Conservation (phyloP, 2,888 invertebrate species). For the Lasioglossum oenotherae region DNA sequence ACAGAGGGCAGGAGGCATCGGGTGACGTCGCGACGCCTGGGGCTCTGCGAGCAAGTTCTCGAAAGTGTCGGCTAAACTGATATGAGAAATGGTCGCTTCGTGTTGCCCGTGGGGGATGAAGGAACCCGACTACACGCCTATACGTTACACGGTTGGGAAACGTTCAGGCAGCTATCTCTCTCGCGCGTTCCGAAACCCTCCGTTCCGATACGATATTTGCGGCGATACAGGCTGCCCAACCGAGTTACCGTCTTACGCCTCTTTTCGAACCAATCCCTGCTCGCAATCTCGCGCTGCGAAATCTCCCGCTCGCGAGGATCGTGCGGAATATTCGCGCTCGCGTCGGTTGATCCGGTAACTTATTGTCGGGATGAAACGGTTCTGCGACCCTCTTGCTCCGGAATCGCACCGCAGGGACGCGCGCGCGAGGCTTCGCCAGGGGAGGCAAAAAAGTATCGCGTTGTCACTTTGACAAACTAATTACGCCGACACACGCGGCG, state of each 20-base stretch:
- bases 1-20: conserved; percentile 76
- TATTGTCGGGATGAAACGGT: conserved; percentile 3
- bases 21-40: conserved; percentile 81
- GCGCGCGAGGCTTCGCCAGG: not conserved
- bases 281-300: conserved; percentile 36
- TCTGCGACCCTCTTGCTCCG: not conserved
- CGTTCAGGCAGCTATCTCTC: conserved; percentile 69
- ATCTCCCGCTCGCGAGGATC: not conserved
- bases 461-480: conserved; percentile 59
- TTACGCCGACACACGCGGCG: conserved; percentile 27
- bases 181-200: conserved; percentile 64
- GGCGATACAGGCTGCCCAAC: conserved; percentile 57
- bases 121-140: conserved; percentile 75
- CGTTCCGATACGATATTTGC: conserved; percentile 58
- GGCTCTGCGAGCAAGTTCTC: conserved; percentile 81
- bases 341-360: conserved; percentile 1
- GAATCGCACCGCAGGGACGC: conserved; percentile 45
- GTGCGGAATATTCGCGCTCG: not conserved
- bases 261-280: conserved; percentile 9
- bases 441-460: conserved; percentile 41
- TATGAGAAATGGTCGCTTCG: conserved; percentile 84
- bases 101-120: conserved; percentile 82
- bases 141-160: conserved; percentile 79
- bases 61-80: conserved; percentile 84
- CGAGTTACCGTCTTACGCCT: conserved; percentile 56